phyloP scores from a whole-genome alignment of 2,113 vertebrate genomes.

The Todiramphus saurophagus region DNA sequence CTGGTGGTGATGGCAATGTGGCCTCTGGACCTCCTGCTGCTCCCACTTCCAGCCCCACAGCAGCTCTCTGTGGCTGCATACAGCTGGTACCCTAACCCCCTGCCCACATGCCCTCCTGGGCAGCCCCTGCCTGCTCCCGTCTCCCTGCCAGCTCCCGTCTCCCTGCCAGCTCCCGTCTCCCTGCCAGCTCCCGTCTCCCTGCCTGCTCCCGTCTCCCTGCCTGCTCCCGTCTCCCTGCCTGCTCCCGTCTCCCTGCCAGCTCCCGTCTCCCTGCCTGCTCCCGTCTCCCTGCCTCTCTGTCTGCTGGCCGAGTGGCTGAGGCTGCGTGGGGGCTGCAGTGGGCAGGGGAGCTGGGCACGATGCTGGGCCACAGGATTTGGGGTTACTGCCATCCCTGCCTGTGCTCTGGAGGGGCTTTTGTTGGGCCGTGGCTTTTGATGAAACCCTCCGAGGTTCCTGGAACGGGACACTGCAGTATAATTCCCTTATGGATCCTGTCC shows the following conservation, averaged over 20 bases:
- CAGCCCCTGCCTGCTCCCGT: background rate
- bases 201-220: no score
- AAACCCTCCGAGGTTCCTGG: background rate
- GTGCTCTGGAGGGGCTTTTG: background rate
- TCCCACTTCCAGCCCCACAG: background rate
- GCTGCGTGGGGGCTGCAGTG: background rate
- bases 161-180: no score
- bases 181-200: background rate
- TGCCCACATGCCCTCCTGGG: background rate
- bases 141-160: no score
- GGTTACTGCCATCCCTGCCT: background rate
- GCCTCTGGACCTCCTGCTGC: background rate
- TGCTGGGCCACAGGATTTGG: background rate
- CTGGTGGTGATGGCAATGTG: rapidly evolving
- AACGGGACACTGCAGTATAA: background rate
- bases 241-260: no score
- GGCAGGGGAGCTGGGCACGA: background rate
- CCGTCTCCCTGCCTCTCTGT: no score
- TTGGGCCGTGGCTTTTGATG: background rate
- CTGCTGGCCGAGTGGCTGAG: background rate
- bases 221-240: no score
- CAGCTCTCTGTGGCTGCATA: background rate
- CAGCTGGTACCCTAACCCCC: background rate
- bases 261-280: no score
- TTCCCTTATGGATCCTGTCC: background rate